Evolutionary conservation across 2,113 vertebrate genomes (phyloP).

Genomic region (Heteronetta atricapilla): DNA sequence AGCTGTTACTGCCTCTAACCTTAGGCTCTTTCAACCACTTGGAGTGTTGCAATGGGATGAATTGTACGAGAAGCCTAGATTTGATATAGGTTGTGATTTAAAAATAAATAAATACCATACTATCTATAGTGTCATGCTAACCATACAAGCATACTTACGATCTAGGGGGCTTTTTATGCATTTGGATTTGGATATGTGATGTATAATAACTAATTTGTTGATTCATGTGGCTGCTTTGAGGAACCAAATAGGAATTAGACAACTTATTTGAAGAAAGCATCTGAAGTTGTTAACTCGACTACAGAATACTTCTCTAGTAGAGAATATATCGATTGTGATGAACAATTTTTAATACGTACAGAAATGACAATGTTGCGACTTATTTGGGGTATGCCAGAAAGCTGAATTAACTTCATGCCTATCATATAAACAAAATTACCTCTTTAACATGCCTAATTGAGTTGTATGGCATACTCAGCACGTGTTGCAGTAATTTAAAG

Average conservation of each 20-base stretch:
- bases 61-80: neutral
- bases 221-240: neutral
- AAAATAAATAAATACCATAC: neutral
- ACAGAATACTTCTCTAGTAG: neutral
- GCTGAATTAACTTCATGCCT: neutral
- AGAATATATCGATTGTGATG: neutral
- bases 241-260: neutral
- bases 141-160: too few relatives aligned
- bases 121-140: neutral
- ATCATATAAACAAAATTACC: neutral
- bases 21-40: neutral
- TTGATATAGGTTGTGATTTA: neutral
- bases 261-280: neutral
- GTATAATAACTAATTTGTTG: neutral
- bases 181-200: neutral
- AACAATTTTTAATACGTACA: neutral
- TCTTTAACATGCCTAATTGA: neutral
- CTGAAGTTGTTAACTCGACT: neutral
- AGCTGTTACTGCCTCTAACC: neutral
- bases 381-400: neutral
- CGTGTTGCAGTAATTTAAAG: neutral
- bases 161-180: neutral
- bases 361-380: neutral
- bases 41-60: neutral
- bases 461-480: neutral